Evolutionary conservation across 2,113 vertebrate genomes (phyloP).

Genomic region (Gobius niger): DNA sequence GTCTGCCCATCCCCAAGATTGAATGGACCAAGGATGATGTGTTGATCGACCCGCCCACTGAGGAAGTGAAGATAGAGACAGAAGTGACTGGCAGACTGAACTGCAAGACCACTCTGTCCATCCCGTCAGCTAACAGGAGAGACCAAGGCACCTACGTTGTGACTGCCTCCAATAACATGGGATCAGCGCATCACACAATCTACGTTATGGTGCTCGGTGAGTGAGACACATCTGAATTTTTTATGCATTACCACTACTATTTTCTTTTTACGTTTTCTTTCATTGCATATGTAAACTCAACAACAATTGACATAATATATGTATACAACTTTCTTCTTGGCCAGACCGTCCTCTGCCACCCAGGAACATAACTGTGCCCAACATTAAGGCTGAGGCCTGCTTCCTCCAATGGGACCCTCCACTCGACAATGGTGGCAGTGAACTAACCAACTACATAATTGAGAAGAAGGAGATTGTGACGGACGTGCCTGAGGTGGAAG

Average conservation of each 20-base stretch:
- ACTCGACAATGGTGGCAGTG: constrained; percentile 91
- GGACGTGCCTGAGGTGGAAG: constrained; percentile 58
- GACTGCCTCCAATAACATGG: constrained; percentile 89
- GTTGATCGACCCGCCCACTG: constrained; percentile 80
- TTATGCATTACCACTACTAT: neutral
- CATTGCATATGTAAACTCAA: neutral
- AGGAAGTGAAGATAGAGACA: constrained; percentile 84
- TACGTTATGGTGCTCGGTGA: constrained; percentile 89
- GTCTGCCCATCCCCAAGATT: constrained; percentile 92
- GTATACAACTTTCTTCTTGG: neutral
- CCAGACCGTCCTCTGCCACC: constrained; percentile 93
- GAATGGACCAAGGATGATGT: constrained; percentile 95
- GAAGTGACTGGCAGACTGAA: constrained; percentile 85
- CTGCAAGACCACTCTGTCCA: constrained; percentile 82
- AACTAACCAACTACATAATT: constrained; percentile 94
- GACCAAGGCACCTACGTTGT: constrained; percentile 89
- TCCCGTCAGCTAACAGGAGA: constrained; percentile 78
- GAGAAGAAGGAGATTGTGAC: constrained; percentile 82
- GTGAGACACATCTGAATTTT: no score
- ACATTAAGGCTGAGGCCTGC: constrained; percentile 91
- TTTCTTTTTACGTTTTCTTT: neutral
- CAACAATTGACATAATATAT: neutral
- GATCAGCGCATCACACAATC: constrained; percentile 82
- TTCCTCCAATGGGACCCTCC: constrained; percentile 90
- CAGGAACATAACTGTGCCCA: constrained; percentile 87